Evolutionary conservation across 2,888 invertebrate genomes (phyloP), one percentile per base, ranked within the genome.

Genomic region (Epistrophe eligans): DNA sequence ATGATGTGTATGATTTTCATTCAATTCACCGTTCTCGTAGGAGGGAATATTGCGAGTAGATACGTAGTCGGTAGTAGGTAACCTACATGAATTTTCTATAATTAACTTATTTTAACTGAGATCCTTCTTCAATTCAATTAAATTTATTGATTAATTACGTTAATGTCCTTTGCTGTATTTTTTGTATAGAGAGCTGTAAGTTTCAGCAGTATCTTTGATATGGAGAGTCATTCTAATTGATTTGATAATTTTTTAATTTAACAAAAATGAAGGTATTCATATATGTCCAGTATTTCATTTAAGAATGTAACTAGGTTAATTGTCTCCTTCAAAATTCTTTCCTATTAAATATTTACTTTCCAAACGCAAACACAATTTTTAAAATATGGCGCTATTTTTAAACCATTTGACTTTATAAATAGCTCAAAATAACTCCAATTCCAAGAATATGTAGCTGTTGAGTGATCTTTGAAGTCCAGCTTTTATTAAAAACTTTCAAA

Each of bases 21-120:
- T 38, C 19, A 15, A 24, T 24, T 19, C 9, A 4, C 19, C 40
- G 15, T 43, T 24, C 10, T 9, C 24, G 17, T 24, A 60, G 19
- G 19, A 38, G 38, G 38, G 38, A 38, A 7, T 38, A 60, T 43
- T 24, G 60, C 19, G 10, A 4, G n/a, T n/a, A 43, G 0, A 9
- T 50, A 19, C 4, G 2, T 24, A 24, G 2, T 24, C 24, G 7
- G 32, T 50, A 50, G 10, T n/a, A n/a, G n/a, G n/a, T 48, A 17
- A 48, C 10, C 8, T 48, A 19, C 5, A 50, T 19, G 19, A 9
- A 24, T 43, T 62, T 6, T 15, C 43, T 24, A 40, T 43, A 60
- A 40, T 40, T 60, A 24, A 17, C 17, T 79, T 79, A 74, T 70
- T 67, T 62, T 70, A 70, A 79, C 35, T 43, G 45, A 71, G 64